These are phyloP conservation scores for Tiliacea aurago DNA, from an alignment of 2,888 invertebrate species.

Conservation along the genomic window DNA sequence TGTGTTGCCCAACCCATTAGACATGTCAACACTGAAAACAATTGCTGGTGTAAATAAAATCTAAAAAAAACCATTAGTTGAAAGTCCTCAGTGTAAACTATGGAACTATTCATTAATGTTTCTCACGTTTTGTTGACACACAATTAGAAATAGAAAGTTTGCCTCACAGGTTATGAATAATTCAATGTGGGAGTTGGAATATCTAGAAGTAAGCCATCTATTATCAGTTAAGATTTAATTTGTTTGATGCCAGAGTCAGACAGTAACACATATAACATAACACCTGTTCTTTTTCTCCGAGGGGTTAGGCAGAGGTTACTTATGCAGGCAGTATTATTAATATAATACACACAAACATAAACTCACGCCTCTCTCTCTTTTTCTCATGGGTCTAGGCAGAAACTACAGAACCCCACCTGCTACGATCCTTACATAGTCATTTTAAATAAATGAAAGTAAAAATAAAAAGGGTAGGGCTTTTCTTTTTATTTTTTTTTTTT, in stretches of 20 bases:
- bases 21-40: constrained; percentile 7
- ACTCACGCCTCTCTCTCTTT: too few relatives aligned
- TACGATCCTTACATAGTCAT: not conserved
- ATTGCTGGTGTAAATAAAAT: not conserved
- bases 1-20: not conserved
- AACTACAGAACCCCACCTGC: not conserved
- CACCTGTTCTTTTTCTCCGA: not conserved
- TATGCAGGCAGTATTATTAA: not conserved
- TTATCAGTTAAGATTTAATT: not conserved
- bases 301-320: too few relatives aligned
- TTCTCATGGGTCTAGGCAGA: not conserved
- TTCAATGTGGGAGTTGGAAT: constrained; percentile 8
- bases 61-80: constrained; percentile 22
- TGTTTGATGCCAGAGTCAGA: not conserved
- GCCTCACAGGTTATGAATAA: constrained; percentile 6
- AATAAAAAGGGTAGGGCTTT: too few relatives aligned
- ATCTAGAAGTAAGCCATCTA: not conserved
- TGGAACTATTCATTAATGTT: constrained; percentile 20
- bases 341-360: not conserved
- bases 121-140: constrained; percentile 26
- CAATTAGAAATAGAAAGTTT: constrained; percentile 28
- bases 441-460: not conserved
- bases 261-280: not conserved
- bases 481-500: too few relatives aligned
- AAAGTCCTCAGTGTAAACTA: constrained; percentile 22